Percentiles rank a stretch among this genome's conserved stretches.
Conservation (phyloP, 1,140 invertebrate genomes). For the Yoshiicerus persimilis region DNA sequence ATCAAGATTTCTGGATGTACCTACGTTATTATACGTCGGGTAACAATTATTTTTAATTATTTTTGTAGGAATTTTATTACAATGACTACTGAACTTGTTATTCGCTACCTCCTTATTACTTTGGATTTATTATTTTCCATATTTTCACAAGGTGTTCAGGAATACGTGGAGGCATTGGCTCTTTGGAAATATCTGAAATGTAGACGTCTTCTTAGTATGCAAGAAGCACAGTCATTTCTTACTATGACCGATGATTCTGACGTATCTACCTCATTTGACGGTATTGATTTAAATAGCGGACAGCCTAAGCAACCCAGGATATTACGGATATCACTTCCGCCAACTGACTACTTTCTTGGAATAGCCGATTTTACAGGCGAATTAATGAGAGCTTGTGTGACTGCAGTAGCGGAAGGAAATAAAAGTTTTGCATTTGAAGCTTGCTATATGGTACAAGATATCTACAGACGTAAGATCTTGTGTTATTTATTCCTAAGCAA, state of each 20-base stretch:
- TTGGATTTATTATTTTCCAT: not conserved
- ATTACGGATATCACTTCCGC: not conserved
- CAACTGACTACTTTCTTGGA: not conserved
- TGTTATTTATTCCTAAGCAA: not conserved
- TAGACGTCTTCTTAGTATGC: not conserved
- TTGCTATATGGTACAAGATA: not conserved
- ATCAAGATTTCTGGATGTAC: not conserved
- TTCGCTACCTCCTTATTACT: not conserved
- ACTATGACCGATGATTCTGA: not conserved
- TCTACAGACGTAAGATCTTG: not conserved
- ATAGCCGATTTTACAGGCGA: not conserved
- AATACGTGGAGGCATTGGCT: not conserved
- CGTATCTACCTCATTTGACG: accelerated
- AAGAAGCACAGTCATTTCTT: not conserved
- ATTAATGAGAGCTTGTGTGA: not conserved
- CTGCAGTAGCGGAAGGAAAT: not conserved
- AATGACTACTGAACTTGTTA: not conserved
- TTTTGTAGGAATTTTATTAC: too few species aligned
- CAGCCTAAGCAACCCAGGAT: not conserved
- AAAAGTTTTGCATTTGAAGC: not conserved
- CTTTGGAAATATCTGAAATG: not conserved
- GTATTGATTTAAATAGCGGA: too few species aligned
- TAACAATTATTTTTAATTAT: not conserved
- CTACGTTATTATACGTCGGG: not conserved
- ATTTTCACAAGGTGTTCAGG: not conserved